Evolutionary conservation across 2,888 invertebrate species (phyloP), one percentile per base, ranked within the genome.

Genomic region (Habrosyne pyritoides): DNA sequence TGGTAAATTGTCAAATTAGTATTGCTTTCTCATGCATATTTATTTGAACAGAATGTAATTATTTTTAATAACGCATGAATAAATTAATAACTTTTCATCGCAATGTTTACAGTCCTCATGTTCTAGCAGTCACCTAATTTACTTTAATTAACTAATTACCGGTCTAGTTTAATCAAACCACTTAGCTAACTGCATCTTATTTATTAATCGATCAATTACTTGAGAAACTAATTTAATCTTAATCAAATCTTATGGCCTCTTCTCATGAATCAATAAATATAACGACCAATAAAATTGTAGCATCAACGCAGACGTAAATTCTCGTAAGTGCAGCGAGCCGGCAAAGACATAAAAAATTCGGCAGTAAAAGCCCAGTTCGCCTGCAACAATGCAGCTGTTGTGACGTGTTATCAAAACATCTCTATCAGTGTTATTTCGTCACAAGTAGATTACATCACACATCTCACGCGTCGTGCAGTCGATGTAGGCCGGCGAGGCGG

Each of bases 401-500:
- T 85, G 84, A 85, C 81, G 81, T 78, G 71, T 74, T 73, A 82
- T 81, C 76, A 77, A 73, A 79, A 75, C 72, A 72, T 58, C 57
- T 75, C 64, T 81, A 81, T 83, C 79, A 79, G 67, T 78, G 67
- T 69, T 72, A 73, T 81, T 79, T 82, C 87, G 85, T 87, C 87
- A 87, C 81, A 86, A 83, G 79, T 67, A 81, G 73, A 86, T 91
- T 89, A 89, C 88, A 89, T 89, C 88, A 42, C 42, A 88, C 84
- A 82, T 78, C 80, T 77, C 80, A 75, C 77, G 77, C 77, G 62
- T 57, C 67, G 67, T 60, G 57, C 52, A 68, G 69, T 49, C 10
- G 81, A 89, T 85, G 83, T 89, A 89, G 90, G 89, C 79, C 89
- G 88, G 80, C 89, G 85, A 82, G 86, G 91, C 90, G 91, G 91